A percentile compares a stretch with the other conserved stretches of the same genome.
Evolutionary conservation across 2,888 invertebrate genomes (phyloP).

Genomic region (Celastrina argiolus): DNA sequence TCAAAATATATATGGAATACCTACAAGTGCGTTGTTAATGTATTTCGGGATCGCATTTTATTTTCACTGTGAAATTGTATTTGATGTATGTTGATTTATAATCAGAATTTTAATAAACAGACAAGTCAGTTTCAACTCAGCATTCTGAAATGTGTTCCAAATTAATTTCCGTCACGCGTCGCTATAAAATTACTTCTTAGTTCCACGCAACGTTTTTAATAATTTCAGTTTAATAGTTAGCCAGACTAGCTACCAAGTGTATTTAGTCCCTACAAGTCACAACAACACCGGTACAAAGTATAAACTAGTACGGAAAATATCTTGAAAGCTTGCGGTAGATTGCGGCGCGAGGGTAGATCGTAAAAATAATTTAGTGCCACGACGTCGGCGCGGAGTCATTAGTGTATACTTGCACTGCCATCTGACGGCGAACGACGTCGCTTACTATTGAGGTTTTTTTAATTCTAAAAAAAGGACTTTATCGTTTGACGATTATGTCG

Average conservation of each 20-base stretch:
- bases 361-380: conserved; percentile 72
- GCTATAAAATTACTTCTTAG: not conserved
- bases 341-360: conserved; percentile 53
- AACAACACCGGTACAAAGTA: conserved; percentile 27
- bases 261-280: conserved; percentile 23
- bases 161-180: not conserved
- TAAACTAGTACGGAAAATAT: conserved; percentile 28
- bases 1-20: too few species aligned
- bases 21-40: too few species aligned
- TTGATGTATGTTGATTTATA: too few species aligned
- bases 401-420: conserved; percentile 50
- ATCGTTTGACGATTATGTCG: too few species aligned
- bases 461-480: too few species aligned
- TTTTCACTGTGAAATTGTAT: too few species aligned
- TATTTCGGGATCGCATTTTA: too few species aligned
- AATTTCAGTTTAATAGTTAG: conserved; percentile 1
- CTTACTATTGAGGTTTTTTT: conserved; percentile 22
- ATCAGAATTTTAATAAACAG: too few species aligned
- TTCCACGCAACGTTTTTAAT: not conserved
- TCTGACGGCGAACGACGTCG: conserved; percentile 46
- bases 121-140: too few species aligned
- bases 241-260: not conserved
- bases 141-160: too few species aligned
- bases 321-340: conserved; percentile 32
- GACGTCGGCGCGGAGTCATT: conserved; percentile 59